phyloP scores from a whole-genome alignment of 2,113 vertebrate species.

The Forbesichthys papilliferus region DNA sequence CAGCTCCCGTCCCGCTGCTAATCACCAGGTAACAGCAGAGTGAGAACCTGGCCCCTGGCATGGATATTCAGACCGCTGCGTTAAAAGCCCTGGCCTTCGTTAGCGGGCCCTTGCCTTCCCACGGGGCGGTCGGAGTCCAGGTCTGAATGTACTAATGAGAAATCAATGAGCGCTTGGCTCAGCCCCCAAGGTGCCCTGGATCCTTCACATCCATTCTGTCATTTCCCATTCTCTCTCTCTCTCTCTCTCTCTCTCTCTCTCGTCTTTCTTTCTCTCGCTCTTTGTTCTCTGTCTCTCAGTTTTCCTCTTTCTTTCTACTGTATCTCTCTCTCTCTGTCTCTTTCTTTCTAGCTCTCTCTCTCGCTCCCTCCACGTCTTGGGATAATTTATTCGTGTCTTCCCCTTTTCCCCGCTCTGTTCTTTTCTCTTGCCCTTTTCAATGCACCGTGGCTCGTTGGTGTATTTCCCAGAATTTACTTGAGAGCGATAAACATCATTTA shows the following conservation, averaged over 20 bases:
- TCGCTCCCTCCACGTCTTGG: conserved; percentile 2
- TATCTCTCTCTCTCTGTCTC: conserved; percentile 9
- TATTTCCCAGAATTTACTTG: conserved; percentile 39
- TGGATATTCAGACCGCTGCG: conserved; percentile 41
- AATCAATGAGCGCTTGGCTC: conserved; percentile 58
- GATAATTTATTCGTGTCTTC: background rate
- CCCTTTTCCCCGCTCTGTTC: background rate
- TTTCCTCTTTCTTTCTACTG: no score
- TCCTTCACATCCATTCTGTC: conserved; percentile 36
- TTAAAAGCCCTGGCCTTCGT: conserved; percentile 38
- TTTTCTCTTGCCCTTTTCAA: conserved; percentile 1
- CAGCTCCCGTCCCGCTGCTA: conserved; percentile 35
- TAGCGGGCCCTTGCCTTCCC: conserved; percentile 39
- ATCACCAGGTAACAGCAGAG: conserved; percentile 52
- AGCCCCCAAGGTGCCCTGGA: conserved; percentile 32
- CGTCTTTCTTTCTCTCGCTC: background rate
- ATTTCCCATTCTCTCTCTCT: conserved; percentile 11
- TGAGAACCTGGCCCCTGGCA: conserved; percentile 46
- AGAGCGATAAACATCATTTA: conserved; percentile 54
- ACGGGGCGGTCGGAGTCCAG: conserved; percentile 50
- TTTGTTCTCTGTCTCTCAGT: background rate
- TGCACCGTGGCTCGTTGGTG: conserved; percentile 16
- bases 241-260: conserved; percentile 21
- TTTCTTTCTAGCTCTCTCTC: conserved; percentile 11
- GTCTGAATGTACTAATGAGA: conserved; percentile 64